Conservation (phyloP, 1,140 invertebrate species). For the Zaprionus capensis region DNA sequence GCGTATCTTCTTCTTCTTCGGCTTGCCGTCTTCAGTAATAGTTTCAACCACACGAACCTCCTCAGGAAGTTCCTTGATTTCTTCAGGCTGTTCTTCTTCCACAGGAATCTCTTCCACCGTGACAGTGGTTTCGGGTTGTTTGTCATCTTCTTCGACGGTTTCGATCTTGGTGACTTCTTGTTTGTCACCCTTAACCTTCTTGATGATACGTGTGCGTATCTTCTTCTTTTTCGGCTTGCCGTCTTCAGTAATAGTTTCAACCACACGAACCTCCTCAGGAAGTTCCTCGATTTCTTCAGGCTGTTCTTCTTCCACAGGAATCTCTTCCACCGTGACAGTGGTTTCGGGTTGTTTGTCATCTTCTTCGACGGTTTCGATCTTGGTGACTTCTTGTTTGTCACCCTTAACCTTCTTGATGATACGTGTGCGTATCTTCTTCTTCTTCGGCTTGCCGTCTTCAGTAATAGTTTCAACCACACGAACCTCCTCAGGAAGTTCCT, state of each 20-base stretch:
- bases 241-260: conserved; percentile 22
- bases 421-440: conserved; percentile 58
- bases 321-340: conserved; percentile 60
- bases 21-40: conserved; percentile 23
- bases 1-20: conserved; percentile 47
- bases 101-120: conserved; percentile 51
- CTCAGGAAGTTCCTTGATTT: conserved; percentile 36
- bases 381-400: conserved; percentile 73
- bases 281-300: conserved; percentile 31
- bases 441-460: conserved; percentile 28
- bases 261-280: conserved; percentile 33
- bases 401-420: conserved; percentile 72
- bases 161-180: conserved; percentile 81
- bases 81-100: conserved; percentile 32
- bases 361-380: conserved; percentile 84
- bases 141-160: conserved; percentile 83
- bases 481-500: conserved; percentile 40
- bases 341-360: conserved; percentile 77
- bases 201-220: conserved; percentile 63
- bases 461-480: conserved; percentile 17
- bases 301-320: conserved; percentile 27
- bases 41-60: conserved; percentile 29
- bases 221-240: conserved; percentile 37
- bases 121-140: conserved; percentile 74
- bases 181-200: conserved; percentile 70